Conservation (phyloP, 2,888 invertebrate species). For the Andrena bicolor region DNA sequence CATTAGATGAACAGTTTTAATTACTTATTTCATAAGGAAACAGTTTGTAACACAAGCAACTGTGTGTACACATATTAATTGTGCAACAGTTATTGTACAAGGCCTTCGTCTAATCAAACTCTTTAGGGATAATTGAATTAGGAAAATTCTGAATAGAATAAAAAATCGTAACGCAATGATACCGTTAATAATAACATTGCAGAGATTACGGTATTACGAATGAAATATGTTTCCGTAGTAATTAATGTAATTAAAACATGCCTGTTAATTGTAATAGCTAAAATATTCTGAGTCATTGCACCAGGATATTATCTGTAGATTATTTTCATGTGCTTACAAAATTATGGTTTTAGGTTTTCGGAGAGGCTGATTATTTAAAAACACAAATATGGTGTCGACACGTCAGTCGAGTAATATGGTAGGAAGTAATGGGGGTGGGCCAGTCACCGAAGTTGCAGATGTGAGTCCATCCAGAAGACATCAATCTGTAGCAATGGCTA, state of each 20-base stretch:
- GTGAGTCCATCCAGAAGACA: constrained; percentile 75
- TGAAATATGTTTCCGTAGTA: neutral
- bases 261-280: neutral
- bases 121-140: neutral
- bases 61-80: too few relatives aligned
- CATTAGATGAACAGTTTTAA: constrained; percentile 15
- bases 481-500: constrained; percentile 74
- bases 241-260: neutral
- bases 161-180: neutral
- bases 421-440: constrained; percentile 81
- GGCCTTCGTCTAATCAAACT: neutral
- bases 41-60: neutral
- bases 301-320: neutral
- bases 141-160: constrained; percentile 1
- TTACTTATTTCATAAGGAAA: constrained; percentile 6
- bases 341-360: constrained; percentile 62
- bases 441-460: constrained; percentile 77
- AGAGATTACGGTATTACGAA: neutral
- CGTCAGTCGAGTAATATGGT: constrained; percentile 86
- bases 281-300: neutral
- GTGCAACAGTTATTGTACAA: neutral
- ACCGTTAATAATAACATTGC: neutral
- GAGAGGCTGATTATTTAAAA: constrained; percentile 44
- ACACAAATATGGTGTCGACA: constrained; percentile 86
- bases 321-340: neutral